Conservation (phyloP, 1,140 invertebrate genomes). For the Hesperophylax magnus region DNA sequence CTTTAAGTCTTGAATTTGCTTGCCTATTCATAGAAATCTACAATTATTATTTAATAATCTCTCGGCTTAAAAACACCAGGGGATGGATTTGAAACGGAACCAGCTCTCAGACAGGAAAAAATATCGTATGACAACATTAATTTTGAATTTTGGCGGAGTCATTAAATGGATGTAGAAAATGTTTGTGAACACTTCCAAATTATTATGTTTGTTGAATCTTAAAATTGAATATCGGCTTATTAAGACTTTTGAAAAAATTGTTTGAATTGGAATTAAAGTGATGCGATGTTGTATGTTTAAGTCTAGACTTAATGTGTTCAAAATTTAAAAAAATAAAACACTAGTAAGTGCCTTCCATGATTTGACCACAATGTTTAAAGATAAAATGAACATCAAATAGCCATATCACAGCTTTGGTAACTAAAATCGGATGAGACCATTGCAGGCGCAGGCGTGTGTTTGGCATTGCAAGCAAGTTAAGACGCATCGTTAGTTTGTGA, state of each 20-base stretch:
- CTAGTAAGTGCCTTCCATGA: slow-evolving; percentile 58
- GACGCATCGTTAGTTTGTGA: slow-evolving; percentile 32
- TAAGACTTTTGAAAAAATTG: slow-evolving; percentile 41
- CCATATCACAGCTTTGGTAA: slow-evolving; percentile 55
- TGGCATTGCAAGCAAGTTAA: not conserved
- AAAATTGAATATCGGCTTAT: slow-evolving; percentile 47
- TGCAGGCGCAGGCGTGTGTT: not conserved
- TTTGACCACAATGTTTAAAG: slow-evolving; percentile 56
- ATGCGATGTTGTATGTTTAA: slow-evolving; percentile 56
- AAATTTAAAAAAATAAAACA: slow-evolving; percentile 52
- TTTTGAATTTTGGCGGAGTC: slow-evolving; percentile 20
- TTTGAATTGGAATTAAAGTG: slow-evolving; percentile 52
- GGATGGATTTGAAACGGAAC: not conserved
- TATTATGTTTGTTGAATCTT: slow-evolving; percentile 48
- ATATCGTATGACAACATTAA: slow-evolving; percentile 13
- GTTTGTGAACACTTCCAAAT: slow-evolving; percentile 50
- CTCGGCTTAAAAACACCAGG: too few relatives aligned
- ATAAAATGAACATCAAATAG: slow-evolving; percentile 52
- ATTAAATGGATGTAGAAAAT: slow-evolving; percentile 33
- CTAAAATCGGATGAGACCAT: not conserved
- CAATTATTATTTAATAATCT: too few relatives aligned
- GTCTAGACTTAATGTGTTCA: slow-evolving; percentile 58
- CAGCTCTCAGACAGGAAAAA: not conserved
- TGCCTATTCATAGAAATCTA: too few relatives aligned
- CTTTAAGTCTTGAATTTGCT: too few relatives aligned